These are phyloP conservation scores for Gasterosteus nipponicus DNA, from an alignment of 2,113 vertebrate species.

Conservation along the genomic window DNA sequence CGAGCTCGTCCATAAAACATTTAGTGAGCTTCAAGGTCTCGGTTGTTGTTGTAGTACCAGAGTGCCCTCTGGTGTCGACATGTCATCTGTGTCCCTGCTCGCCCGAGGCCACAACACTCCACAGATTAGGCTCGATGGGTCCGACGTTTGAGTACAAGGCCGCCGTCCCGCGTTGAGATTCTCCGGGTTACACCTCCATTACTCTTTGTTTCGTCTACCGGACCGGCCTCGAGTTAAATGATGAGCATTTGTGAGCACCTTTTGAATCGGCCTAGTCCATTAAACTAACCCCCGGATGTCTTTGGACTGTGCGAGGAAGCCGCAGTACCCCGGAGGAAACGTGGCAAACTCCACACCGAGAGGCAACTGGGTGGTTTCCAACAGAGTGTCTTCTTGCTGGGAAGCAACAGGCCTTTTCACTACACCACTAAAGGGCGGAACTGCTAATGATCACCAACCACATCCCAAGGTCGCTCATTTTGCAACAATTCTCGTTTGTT, in stretches of 20 bases:
- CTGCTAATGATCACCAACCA: not conserved
- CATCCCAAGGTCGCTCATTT: not conserved
- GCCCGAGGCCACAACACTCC: not conserved
- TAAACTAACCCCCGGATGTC: too few relatives aligned
- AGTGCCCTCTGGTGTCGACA: slow-evolving; percentile 66
- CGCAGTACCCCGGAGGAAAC: too few relatives aligned
- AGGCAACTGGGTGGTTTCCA: too few relatives aligned
- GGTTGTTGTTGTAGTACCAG: slow-evolving; percentile 27
- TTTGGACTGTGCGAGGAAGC: too few relatives aligned
- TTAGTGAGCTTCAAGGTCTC: not conserved
- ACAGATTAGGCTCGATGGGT: not conserved
- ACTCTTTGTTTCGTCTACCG: not conserved
- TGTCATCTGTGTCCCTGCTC: not conserved
- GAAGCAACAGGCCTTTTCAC: too few relatives aligned
- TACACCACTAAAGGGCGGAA: not conserved
- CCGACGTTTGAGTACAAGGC: not conserved
- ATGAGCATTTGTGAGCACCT: too few relatives aligned
- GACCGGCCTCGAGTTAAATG: not conserved
- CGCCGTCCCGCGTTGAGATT: not conserved
- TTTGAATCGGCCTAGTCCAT: too few relatives aligned
- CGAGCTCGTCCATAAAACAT: slow-evolving; percentile 8
- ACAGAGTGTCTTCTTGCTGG: too few relatives aligned
- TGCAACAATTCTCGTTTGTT: not conserved
- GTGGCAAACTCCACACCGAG: too few relatives aligned
- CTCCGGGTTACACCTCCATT: not conserved